These are phyloP conservation scores for Lacerta viridis DNA, from an alignment of 2,797 vertebrate species.

Conservation along the genomic window DNA sequence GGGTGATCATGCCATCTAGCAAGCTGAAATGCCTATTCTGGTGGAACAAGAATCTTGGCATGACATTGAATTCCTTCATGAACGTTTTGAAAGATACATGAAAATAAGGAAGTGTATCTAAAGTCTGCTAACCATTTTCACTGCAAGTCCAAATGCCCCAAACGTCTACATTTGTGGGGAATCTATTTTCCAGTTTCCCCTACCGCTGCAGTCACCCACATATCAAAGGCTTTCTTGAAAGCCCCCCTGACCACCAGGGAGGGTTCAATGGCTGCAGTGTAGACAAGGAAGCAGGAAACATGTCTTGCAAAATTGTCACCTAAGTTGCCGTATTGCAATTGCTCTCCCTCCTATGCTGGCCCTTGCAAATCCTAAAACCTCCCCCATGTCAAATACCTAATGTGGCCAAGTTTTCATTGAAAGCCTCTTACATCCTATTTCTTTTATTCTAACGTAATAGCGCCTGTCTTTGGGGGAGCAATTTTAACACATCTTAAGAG, in stretches of 20 bases:
- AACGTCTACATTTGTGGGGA: too few relatives aligned
- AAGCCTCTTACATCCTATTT: not conserved
- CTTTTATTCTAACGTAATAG: not conserved
- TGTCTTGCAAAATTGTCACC: not conserved
- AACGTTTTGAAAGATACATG: too few relatives aligned
- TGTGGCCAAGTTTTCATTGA: not conserved
- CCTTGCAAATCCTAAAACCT: not conserved
- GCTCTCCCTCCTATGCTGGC: not conserved
- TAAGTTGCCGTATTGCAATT: not conserved
- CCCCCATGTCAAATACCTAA: not conserved
- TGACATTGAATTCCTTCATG: too few relatives aligned
- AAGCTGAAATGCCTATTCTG: too few relatives aligned
- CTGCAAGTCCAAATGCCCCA: too few relatives aligned
- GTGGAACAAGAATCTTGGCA: too few relatives aligned
- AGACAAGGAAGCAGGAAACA: not conserved
- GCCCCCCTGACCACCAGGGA: too few relatives aligned
- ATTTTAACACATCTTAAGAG: not conserved
- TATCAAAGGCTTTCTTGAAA: not conserved
- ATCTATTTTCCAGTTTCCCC: not conserved
- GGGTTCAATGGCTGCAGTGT: not conserved
- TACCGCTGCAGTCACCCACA: not conserved
- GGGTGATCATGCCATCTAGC: too few relatives aligned
- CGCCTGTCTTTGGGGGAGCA: not conserved
- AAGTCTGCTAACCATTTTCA: too few relatives aligned
- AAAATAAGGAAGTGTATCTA: too few relatives aligned